Percentiles rank a stretch among this genome's conserved stretches.
Conservation (phyloP, 2,797 vertebrate genomes). For the Eulemur mongoz region DNA sequence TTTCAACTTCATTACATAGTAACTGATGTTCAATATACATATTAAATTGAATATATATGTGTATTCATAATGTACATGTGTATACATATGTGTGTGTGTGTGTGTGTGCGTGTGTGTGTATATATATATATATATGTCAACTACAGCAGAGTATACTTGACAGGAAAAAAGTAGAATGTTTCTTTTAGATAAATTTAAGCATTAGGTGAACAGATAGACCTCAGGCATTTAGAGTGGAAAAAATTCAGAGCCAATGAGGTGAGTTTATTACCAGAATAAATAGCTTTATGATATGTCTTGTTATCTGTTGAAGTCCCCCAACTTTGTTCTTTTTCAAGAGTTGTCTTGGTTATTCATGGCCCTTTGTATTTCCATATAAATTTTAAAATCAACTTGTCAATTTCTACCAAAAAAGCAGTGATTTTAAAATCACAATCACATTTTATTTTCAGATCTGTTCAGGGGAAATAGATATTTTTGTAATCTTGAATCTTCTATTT, state of each 20-base stretch:
- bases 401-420: background rate
- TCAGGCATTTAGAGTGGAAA: background rate
- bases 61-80: background rate
- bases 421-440: background rate
- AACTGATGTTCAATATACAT: background rate
- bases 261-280: slow-evolving; percentile 1
- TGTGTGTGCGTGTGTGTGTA: background rate
- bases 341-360: background rate
- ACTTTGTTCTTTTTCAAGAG: background rate
- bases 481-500: background rate
- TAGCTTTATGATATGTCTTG: background rate
- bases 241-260: background rate
- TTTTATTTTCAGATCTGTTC: background rate
- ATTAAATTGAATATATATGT: background rate
- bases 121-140: background rate
- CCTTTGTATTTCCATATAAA: background rate
- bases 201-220: background rate
- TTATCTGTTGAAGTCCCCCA: background rate
- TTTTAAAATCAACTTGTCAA: background rate
- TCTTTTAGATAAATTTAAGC: background rate
- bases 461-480: background rate
- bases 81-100: background rate
- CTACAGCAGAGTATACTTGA: background rate
- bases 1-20: background rate
- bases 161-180: background rate